Evolutionary conservation across 2,113 vertebrate species (phyloP).

Genomic region (Passer domesticus): DNA sequence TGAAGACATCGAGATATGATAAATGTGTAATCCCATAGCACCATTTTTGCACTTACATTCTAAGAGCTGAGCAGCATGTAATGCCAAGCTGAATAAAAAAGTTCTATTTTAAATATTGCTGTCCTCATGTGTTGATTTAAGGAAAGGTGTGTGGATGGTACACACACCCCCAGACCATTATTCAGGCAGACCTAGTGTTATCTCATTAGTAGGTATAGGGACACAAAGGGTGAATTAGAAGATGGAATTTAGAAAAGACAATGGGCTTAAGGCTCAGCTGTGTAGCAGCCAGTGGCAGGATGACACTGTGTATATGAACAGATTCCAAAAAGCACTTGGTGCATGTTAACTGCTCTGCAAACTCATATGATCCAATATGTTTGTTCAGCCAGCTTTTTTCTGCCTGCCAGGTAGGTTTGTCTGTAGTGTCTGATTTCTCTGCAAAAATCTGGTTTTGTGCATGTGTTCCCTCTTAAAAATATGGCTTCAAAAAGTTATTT

Average conservation of each 20-base stretch:
- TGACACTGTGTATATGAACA: background rate
- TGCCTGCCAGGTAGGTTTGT: constrained; percentile 13
- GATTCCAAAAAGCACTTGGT: background rate
- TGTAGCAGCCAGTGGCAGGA: background rate
- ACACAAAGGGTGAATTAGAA: background rate
- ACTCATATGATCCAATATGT: background rate
- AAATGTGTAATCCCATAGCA: background rate
- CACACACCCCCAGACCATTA: background rate
- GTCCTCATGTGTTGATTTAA: background rate
- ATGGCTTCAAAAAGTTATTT: background rate
- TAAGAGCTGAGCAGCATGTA: background rate
- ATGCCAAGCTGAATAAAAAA: background rate
- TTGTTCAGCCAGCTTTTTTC: background rate
- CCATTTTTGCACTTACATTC: background rate
- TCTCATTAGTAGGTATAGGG: background rate
- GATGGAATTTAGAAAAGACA: background rate
- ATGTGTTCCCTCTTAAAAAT: background rate
- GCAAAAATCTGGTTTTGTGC: background rate
- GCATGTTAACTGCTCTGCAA: background rate
- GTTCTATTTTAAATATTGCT: background rate
- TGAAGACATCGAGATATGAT: background rate
- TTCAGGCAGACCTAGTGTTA: background rate
- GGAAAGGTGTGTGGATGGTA: background rate
- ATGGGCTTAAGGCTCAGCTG: background rate
- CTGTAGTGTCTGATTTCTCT: background rate